These are phyloP conservation scores for Delphinapterus leucas DNA, from an alignment of 2,113 vertebrate species.

Conservation along the genomic window DNA sequence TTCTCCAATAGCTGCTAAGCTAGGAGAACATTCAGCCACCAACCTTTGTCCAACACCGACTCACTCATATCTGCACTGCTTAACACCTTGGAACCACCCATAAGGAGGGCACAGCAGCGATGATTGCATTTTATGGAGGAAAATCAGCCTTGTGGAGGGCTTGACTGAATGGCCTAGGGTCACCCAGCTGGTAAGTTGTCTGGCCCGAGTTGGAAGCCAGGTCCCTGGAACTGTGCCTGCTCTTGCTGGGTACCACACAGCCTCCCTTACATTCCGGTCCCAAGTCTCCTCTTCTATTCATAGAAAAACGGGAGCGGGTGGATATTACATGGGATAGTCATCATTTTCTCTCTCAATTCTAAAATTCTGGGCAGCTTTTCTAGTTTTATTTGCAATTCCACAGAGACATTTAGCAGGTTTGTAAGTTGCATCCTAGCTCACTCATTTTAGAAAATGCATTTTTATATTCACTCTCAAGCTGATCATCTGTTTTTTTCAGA, in stretches of 20 bases:
- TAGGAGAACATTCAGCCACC: background rate
- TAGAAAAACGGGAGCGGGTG: background rate
- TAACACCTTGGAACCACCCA: background rate
- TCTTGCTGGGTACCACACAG: background rate
- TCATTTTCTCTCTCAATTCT: background rate
- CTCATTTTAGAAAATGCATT: slow-evolving; percentile 35
- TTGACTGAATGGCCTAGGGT: background rate
- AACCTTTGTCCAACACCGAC: background rate
- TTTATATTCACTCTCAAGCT: background rate
- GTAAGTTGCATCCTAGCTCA: background rate
- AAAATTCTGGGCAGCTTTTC: background rate
- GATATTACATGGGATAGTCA: background rate
- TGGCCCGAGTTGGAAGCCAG: background rate
- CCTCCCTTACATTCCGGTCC: background rate
- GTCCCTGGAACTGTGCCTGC: background rate
- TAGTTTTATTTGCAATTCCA: slow-evolving; percentile 16
- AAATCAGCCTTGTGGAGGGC: background rate
- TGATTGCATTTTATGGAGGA: background rate
- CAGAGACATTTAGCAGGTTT: background rate
- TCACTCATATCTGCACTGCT: background rate
- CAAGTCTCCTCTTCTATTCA: background rate
- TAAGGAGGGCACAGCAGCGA: background rate
- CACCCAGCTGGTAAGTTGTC: background rate
- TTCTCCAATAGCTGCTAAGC: background rate
- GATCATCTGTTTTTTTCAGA: background rate